These are phyloP conservation scores for Melanotaenia parkinsoni DNA, from an alignment of 2,797 vertebrate genomes.

Conservation along the genomic window DNA sequence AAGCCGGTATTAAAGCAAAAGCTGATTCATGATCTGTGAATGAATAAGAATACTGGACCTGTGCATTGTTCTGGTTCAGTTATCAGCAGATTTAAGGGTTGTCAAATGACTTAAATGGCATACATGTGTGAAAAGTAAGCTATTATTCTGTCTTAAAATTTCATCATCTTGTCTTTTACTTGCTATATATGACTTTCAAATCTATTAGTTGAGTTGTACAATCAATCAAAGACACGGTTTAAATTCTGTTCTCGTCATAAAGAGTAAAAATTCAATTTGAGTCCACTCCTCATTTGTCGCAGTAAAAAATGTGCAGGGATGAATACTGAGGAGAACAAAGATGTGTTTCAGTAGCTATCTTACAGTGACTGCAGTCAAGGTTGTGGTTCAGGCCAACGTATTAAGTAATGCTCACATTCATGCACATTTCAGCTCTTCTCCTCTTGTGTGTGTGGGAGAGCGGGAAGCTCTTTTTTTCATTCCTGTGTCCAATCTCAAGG, in stretches of 20 bases:
- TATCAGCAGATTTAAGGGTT: slow-evolving; percentile 73
- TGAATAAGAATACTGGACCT: slow-evolving; percentile 80
- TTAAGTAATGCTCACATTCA: slow-evolving; percentile 56
- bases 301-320: neutral
- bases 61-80: slow-evolving; percentile 78
- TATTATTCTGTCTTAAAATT: neutral
- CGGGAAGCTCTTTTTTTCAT: slow-evolving; percentile 29
- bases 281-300: slow-evolving; percentile 30
- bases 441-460: slow-evolving; percentile 13
- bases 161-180: slow-evolving; percentile 4
- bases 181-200: neutral
- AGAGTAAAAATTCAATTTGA: slow-evolving; percentile 6
- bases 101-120: slow-evolving; percentile 59
- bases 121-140: slow-evolving; percentile 51
- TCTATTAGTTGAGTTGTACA: neutral
- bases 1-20: slow-evolving; percentile 66
- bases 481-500: slow-evolving; percentile 68
- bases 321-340: slow-evolving; percentile 43
- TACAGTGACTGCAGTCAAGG: slow-evolving; percentile 59
- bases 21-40: slow-evolving; percentile 77
- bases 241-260: slow-evolving; percentile 2
- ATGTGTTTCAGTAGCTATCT: slow-evolving; percentile 36
- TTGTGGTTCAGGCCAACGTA: slow-evolving; percentile 43
- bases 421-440: slow-evolving; percentile 19
- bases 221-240: slow-evolving; percentile 17